These are phyloP conservation scores for Abramis brama DNA, from an alignment of 2,113 vertebrate genomes.

Conservation along the genomic window DNA sequence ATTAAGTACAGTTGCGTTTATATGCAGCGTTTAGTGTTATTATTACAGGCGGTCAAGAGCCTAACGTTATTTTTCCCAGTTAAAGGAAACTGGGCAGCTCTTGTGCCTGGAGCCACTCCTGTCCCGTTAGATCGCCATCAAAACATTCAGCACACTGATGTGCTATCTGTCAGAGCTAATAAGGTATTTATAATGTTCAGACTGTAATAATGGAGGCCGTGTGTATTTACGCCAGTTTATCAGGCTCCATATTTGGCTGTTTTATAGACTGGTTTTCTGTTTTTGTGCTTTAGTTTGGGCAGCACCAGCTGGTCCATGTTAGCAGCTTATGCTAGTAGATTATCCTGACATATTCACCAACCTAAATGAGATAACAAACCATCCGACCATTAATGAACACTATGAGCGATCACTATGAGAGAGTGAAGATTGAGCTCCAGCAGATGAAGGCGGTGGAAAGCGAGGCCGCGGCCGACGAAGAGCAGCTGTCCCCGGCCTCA, in stretches of 20 bases:
- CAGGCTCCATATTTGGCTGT: background rate
- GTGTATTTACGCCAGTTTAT: background rate
- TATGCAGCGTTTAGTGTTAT: background rate
- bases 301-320: slow-evolving; percentile 3
- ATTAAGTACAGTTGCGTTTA: background rate
- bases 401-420: slow-evolving; percentile 72
- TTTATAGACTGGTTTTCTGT: background rate
- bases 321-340: slow-evolving; percentile 19
- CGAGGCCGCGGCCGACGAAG: slow-evolving; percentile 50
- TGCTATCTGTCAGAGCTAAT: background rate
- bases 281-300: slow-evolving; percentile 9
- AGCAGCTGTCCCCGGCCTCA: slow-evolving; percentile 52
- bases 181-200: background rate
- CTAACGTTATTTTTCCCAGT: background rate
- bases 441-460: slow-evolving; percentile 63
- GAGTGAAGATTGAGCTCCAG: slow-evolving; percentile 65
- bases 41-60: background rate
- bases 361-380: slow-evolving; percentile 27
- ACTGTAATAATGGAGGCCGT: background rate
- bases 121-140: slow-evolving; percentile 24
- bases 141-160: background rate
- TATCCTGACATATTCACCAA: background rate
- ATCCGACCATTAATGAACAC: slow-evolving; percentile 20
- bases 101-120: slow-evolving; percentile 21
- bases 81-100: background rate